These are phyloP conservation scores for Eulithis testata DNA, from an alignment of 2,888 invertebrate genomes.

Conservation along the genomic window DNA sequence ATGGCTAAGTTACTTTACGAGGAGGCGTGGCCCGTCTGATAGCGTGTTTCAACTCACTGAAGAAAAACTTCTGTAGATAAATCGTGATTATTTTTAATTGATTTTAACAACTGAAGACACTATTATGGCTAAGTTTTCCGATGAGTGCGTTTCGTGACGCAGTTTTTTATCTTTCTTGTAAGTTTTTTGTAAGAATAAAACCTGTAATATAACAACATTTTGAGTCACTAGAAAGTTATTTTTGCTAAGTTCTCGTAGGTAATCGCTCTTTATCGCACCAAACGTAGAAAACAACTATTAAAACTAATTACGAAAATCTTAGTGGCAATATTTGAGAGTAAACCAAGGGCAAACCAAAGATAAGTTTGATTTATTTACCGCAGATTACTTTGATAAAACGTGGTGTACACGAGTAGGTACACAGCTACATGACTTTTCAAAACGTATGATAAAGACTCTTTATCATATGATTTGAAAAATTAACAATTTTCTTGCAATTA, in stretches of 20 bases:
- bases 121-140: too few relatives aligned
- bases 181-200: too few relatives aligned
- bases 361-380: constrained; percentile 33
- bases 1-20: constrained; percentile 23
- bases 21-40: constrained; percentile 12
- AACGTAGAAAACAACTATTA: constrained; percentile 27
- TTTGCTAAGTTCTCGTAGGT: background rate
- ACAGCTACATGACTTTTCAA: background rate
- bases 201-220: too few relatives aligned
- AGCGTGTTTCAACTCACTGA: background rate
- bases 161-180: too few relatives aligned
- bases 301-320: constrained; percentile 37
- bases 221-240: too few relatives aligned
- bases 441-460: too few relatives aligned
- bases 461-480: too few relatives aligned
- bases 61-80: too few relatives aligned
- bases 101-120: too few relatives aligned
- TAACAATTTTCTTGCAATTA: too few relatives aligned
- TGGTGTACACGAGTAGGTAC: constrained; percentile 10
- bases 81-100: too few relatives aligned
- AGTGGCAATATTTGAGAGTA: constrained; percentile 35
- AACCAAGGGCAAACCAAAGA: constrained; percentile 33
- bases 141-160: too few relatives aligned
- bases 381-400: constrained; percentile 22
- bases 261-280: constrained; percentile 22